phyloP scores from a whole-genome alignment of 2,888 invertebrate genomes.

The Tridacna crocea region DNA sequence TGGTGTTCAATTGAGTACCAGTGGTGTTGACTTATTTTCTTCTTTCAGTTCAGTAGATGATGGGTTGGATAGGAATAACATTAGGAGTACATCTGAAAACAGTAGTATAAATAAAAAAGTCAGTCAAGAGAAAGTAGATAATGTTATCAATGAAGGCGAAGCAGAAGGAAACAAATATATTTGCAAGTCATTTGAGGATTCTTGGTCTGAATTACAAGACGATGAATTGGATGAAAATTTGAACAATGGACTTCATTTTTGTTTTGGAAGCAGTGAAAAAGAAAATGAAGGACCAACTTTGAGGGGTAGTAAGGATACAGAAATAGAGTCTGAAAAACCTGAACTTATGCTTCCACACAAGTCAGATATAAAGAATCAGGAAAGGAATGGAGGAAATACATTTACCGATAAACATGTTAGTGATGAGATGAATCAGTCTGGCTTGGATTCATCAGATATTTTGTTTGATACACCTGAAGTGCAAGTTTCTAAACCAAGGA shows the following conservation, averaged over 20 bases:
- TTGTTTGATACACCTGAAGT: constrained; percentile 28
- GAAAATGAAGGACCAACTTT: background rate
- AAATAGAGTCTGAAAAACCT: background rate
- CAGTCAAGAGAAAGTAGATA: background rate
- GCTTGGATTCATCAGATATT: constrained; percentile 6
- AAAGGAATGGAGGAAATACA: background rate
- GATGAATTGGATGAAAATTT: background rate
- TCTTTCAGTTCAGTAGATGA: background rate
- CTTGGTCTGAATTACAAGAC: background rate
- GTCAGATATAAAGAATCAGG: background rate
- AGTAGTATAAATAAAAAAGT: background rate
- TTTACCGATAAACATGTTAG: background rate
- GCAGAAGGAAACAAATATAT: background rate
- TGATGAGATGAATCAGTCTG: background rate
- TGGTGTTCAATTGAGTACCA: constrained; percentile 14
- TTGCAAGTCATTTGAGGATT: constrained; percentile 9
- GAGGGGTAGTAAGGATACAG: background rate
- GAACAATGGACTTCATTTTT: background rate
- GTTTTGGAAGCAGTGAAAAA: no score
- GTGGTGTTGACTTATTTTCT: constrained; percentile 8
- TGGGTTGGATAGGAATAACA: background rate
- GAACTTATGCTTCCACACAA: background rate
- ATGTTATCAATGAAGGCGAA: background rate
- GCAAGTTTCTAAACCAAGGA: background rate
- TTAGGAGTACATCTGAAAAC: background rate